These are phyloP conservation scores for Strigamia maritima DNA, from an alignment of 2,888 invertebrate species.

Conservation along the genomic window DNA sequence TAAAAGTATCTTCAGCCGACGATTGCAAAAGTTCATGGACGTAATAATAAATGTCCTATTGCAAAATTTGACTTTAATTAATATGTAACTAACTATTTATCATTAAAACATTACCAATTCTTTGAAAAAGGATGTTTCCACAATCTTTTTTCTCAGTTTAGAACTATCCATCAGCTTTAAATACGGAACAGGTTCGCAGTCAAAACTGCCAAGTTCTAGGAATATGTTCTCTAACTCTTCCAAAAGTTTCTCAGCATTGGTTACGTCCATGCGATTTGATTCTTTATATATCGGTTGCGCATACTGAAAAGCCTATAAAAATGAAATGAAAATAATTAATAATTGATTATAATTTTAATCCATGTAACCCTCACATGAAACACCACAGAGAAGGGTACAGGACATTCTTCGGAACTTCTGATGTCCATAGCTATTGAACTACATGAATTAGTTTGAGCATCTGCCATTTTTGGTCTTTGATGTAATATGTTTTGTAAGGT, in stretches of 20 bases:
- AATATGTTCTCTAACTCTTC: conserved; percentile 19
- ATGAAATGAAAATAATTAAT: not conserved
- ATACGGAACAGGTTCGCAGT: conserved; percentile 1
- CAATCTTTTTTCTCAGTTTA: not conserved
- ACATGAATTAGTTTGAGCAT: not conserved
- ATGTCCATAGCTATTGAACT: no score
- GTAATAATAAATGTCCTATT: not conserved
- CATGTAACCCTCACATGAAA: not conserved
- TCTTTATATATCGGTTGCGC: not conserved
- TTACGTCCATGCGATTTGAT: not conserved
- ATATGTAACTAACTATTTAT: not conserved
- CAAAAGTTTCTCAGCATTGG: not conserved
- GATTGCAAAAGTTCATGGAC: not conserved
- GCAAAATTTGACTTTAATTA: not conserved
- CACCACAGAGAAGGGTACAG: not conserved
- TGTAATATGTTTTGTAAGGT: not conserved
- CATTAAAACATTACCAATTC: not conserved
- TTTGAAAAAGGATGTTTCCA: not conserved
- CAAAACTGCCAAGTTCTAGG: conserved; percentile 11
- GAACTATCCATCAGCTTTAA: not conserved
- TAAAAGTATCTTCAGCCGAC: not conserved
- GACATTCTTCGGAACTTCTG: not conserved
- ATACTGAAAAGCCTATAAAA: not conserved
- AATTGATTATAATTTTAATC: not conserved
- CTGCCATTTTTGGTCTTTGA: not conserved